Percentiles rank a stretch among this genome's conserved stretches.
Evolutionary conservation across 1,140 invertebrate genomes (phyloP).

Genomic region (Gonioctena quinquepunctata): DNA sequence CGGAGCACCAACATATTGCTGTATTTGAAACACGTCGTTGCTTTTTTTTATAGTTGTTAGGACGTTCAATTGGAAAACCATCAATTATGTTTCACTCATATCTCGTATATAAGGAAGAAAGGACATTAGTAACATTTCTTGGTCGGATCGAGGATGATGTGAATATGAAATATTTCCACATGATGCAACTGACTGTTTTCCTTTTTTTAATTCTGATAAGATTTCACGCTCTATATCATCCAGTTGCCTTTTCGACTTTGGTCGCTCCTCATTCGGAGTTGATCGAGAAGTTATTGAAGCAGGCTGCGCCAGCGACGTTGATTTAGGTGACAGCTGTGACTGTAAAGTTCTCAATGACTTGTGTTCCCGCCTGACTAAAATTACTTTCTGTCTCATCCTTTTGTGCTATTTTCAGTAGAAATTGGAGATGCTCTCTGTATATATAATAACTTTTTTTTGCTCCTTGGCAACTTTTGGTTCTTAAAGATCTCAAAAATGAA

Average conservation of each 20-base stretch:
- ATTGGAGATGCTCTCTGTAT: slow-evolving; percentile 30
- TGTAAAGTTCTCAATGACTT: background rate
- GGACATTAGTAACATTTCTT: slow-evolving; percentile 19
- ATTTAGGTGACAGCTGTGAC: slow-evolving; percentile 6
- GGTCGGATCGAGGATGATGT: slow-evolving; percentile 7
- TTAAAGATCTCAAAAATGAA: slow-evolving; percentile 35
- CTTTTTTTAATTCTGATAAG: slow-evolving; percentile 30
- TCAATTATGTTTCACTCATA: slow-evolving; percentile 20
- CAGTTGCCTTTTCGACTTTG: slow-evolving; percentile 19
- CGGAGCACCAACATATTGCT: slow-evolving; percentile 10
- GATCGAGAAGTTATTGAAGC: slow-evolving; percentile 4
- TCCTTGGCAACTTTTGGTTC: slow-evolving; percentile 14
- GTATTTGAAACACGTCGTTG: background rate
- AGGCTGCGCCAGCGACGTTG: background rate
- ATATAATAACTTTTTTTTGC: slow-evolving; percentile 35
- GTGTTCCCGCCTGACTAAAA: slow-evolving; percentile 11
- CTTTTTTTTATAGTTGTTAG: slow-evolving; percentile 16
- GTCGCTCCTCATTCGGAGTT: background rate
- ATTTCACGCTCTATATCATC: slow-evolving; percentile 21
- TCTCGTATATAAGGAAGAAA: slow-evolving; percentile 23
- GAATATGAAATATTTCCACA: background rate
- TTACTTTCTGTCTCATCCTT: slow-evolving; percentile 37
- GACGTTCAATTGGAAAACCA: slow-evolving; percentile 23
- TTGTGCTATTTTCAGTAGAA: slow-evolving; percentile 32
- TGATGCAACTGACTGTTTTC: background rate